Base-by-base conservation (phyloP, 1,140 invertebrate genomes). In the Formica selysi region DNA sequence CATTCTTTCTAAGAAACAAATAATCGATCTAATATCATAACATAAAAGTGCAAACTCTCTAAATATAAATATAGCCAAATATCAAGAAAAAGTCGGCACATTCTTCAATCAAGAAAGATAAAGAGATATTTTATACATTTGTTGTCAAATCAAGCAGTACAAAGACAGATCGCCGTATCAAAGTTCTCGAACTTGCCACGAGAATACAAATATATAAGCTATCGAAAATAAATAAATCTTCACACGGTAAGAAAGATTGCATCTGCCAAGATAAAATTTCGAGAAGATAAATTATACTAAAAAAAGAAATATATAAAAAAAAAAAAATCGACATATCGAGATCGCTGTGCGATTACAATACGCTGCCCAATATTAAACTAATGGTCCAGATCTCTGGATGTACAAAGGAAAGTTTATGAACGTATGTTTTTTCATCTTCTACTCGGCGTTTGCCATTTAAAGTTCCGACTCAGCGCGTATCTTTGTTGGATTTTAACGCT, bases 401-500 rank as follows among this genome's bases (percentile, higher is more conserved):
- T 26, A 32, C 13, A 7, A 36, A 41, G 11, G 4, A 29, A 29
- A 29, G 0, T 29, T 29, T 29, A 29, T 1, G 26, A 38, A 10
- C 22, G 32, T 32, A 8, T 57, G 13, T 41, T 80, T 68, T 51
- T 51, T 57, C 54, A 68, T 79, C 76, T 38, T 32, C 51, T n/a
- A 22, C 16, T 48, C 16, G 29, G 0, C 19, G 22, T 22, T 22
- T 38, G 64, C 64, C 10, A 38, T 70, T 70, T 32, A 16, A 70
- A 68, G 57, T 6, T 54, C 16, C 32, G 13, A 22, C 26, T 22
- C 36, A 22, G 22, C 36, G 32, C 64, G 13, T 41, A 71, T 73
- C 44, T 48, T 29, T n/a, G n/a, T 74, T 7, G 41, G 8, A 83
- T 74, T 83, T 83, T 83, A 83, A 74, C 68, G 79, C 13, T 44